Percentiles rank a stretch among this genome's conserved stretches.
Conservation (phyloP, 2,113 vertebrate species). For the Nycticorax nycticorax region DNA sequence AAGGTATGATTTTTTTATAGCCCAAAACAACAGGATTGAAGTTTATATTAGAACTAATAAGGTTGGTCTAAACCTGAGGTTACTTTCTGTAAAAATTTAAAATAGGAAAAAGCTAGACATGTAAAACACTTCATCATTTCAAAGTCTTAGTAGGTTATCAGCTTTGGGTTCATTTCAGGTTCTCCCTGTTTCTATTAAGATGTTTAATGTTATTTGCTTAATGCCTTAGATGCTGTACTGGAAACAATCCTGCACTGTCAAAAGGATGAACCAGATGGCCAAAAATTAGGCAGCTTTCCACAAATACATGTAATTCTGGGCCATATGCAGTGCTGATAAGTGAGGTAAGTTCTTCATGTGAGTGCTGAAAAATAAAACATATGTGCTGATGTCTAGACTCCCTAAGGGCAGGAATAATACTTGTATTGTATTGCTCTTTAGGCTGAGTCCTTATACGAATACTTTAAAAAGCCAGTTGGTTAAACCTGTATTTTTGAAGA, state of each 20-base stretch:
- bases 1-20: neutral
- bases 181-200: neutral
- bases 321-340: neutral
- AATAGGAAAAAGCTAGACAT: neutral
- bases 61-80: neutral
- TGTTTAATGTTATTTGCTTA: neutral
- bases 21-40: neutral
- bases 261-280: neutral
- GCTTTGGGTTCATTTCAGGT: neutral
- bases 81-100: neutral
- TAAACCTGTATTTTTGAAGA: neutral
- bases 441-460: neutral
- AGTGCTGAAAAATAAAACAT: neutral
- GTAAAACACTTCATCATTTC: neutral
- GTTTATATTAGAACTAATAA: neutral
- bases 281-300: neutral
- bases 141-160: neutral
- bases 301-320: neutral
- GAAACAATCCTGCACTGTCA: neutral
- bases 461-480: neutral
- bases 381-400: neutral
- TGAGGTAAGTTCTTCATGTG: neutral
- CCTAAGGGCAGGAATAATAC: neutral
- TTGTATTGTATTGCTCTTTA: neutral
- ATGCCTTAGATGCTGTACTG: neutral